Conservation (phyloP, 2,113 vertebrate species). For the Cnemophilus loriae region DNA sequence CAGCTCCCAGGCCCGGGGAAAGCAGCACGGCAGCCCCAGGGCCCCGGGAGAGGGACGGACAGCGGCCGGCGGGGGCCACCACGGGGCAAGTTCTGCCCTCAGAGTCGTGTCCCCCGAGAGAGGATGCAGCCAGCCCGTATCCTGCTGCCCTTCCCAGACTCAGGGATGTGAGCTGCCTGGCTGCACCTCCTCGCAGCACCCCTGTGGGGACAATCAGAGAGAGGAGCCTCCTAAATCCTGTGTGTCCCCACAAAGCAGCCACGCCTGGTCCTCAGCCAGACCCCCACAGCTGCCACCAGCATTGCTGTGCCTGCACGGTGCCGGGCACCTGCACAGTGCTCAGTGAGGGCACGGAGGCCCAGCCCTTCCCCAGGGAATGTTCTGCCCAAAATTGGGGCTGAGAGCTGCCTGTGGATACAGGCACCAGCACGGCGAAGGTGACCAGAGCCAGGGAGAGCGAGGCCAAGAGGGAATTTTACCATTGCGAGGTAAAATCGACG, state of each 20-base stretch:
- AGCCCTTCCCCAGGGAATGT: fast-evolving
- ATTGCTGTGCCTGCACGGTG: neutral
- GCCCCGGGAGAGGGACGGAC: fast-evolving
- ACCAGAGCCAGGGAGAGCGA: fast-evolving
- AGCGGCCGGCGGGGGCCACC: fast-evolving
- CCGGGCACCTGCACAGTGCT: neutral
- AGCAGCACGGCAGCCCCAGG: neutral
- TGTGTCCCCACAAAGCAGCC: fast-evolving
- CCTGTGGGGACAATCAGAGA: fast-evolving
- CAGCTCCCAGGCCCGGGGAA: neutral
- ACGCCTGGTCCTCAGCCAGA: neutral
- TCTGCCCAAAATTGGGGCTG: neutral
- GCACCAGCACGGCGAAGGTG: fast-evolving
- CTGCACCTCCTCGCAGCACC: neutral
- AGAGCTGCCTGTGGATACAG: neutral
- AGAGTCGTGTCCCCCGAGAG: fast-evolving
- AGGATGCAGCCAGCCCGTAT: neutral
- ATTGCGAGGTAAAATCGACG: conserved; percentile 92
- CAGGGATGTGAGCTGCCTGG: neutral
- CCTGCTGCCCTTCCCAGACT: neutral
- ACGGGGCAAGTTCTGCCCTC: neutral
- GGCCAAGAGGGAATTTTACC: conserved; percentile 56
- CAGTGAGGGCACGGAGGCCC: fast-evolving
- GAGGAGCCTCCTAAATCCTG: neutral
- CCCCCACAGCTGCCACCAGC: neutral